Base-by-base conservation (phyloP, 2,888 invertebrate genomes). In the Lepidochitona cinerea region DNA sequence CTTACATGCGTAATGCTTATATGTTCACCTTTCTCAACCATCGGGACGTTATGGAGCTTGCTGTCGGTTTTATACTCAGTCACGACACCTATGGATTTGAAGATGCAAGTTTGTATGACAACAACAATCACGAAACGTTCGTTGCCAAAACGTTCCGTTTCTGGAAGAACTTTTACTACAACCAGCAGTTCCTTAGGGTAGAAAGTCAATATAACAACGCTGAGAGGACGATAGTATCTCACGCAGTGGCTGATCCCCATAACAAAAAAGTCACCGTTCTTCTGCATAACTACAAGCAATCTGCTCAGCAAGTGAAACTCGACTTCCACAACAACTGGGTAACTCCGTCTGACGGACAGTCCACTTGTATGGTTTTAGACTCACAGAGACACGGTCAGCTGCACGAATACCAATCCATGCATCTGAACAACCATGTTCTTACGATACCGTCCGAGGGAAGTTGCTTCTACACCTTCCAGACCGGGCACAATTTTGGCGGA, bases 131-230 rank as follows among this genome's bases (percentile, higher is more conserved):
- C 5, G 18, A 33, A 9, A 37, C 35, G 4, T 32, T 53, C 37
- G 71, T 35, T n/a, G 71, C 71, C 5, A 71, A 71, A 35, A 49
- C 66, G 2, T 71, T 49, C 26, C 32, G 33, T 23, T 71, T 71
- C 37, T 71, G 71, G 71, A 33, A 66, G n/a, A 65, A 71, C 26
- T 49, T 71, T n/a, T n/a, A 32, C 36, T 71, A 66, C 35, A 49
- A 66, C 49, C 26, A 71, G n/a, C 18, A 52, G 36, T 71, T 66
- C 37, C 52, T 71, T 7, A n/a, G 52, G 1, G 36, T 66, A 6
- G 66, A 66, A 5, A 71, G 66, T 35, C 52, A 41, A 12, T 49
- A 53, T 49, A 26, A 71, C 29, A 53, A 53, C 35, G 33, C n/a
- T 0, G 71, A 71, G n/a, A 66, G 71, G 37, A 66, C 18, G 36